These are phyloP conservation scores for Argyrosomus japonicus DNA, from an alignment of 2,113 vertebrate species.

Conservation along the genomic window DNA sequence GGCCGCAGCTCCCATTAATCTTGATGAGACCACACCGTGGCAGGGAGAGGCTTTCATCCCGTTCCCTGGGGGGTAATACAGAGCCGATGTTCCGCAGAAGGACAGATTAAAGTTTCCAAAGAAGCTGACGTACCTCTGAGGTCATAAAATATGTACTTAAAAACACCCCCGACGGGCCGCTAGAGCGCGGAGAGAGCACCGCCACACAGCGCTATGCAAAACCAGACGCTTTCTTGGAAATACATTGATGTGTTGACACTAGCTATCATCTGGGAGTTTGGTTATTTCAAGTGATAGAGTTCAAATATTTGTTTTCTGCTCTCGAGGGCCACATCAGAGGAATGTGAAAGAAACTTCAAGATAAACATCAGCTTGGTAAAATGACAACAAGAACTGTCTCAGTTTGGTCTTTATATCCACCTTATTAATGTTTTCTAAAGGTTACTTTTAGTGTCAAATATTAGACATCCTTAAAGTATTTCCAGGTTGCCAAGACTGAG, in stretches of 20 bases:
- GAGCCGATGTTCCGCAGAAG: conserved; percentile 31
- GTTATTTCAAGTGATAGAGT: conserved; percentile 8
- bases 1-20: conserved; percentile 49
- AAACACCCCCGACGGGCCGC: conserved; percentile 2
- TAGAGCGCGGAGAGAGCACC: neutral
- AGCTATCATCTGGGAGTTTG: neutral
- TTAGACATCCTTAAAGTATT: neutral
- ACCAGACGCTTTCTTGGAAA: neutral
- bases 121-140: conserved; percentile 31
- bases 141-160: conserved; percentile 66
- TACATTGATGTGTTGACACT: neutral
- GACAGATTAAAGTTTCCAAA: conserved; percentile 56
- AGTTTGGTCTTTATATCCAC: neutral
- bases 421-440: neutral
- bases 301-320: conserved; percentile 7
- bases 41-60: conserved; percentile 49
- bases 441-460: neutral
- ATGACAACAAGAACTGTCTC: neutral
- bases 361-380: neutral
- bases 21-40: conserved; percentile 51
- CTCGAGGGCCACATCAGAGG: neutral
- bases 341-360: neutral
- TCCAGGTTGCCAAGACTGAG: neutral
- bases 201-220: neutral
- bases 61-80: conserved; percentile 34